These are phyloP conservation scores for Branchinecta lindahli DNA, from an alignment of 1,140 invertebrate species.

Conservation along the genomic window DNA sequence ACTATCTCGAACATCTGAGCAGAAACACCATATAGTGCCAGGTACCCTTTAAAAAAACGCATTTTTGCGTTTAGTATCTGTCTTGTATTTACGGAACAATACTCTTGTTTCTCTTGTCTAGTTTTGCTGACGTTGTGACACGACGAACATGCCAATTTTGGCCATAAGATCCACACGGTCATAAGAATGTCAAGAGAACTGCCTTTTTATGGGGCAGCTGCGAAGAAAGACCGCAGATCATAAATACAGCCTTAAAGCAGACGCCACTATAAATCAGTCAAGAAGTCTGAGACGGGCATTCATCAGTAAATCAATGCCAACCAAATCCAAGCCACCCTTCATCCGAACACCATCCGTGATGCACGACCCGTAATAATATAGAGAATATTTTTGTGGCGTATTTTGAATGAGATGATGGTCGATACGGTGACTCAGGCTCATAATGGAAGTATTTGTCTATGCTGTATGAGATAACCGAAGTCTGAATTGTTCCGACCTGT, in stretches of 20 bases:
- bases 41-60: too few species aligned
- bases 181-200: constrained; percentile 9
- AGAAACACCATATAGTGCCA: too few species aligned
- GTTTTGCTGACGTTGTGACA: too few species aligned
- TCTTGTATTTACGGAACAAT: too few species aligned
- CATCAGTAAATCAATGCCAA: neutral
- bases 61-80: too few species aligned
- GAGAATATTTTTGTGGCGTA: neutral
- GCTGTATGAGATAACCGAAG: too few species aligned
- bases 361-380: neutral
- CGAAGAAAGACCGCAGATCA: constrained; percentile 5
- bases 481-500: too few species aligned
- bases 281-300: constrained; percentile 6
- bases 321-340: constrained; percentile 2
- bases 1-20: too few species aligned
- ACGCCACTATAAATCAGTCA: constrained; percentile 10
- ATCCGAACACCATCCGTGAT: neutral
- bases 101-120: too few species aligned
- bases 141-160: neutral
- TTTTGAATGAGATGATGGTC: too few species aligned
- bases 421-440: too few species aligned
- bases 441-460: too few species aligned
- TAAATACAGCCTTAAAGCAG: constrained; percentile 6
- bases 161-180: neutral
- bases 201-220: constrained; percentile 10